Percentiles rank a stretch among this genome's conserved stretches.
Evolutionary conservation across 2,797 vertebrate species (phyloP).

Genomic region (Eurystomus glaucurus): DNA sequence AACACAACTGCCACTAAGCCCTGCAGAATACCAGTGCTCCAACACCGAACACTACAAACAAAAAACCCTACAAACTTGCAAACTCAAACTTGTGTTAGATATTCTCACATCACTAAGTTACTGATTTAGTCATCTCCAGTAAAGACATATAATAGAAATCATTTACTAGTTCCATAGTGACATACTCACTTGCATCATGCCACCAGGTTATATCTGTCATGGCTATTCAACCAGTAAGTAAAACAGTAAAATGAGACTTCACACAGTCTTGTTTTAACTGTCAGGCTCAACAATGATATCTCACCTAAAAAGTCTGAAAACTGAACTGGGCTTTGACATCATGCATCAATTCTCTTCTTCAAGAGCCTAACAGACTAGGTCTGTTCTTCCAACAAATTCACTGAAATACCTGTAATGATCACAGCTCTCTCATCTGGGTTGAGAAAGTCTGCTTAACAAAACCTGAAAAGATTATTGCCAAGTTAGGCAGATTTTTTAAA

Average conservation of each 20-base stretch:
- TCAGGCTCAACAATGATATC: not conserved
- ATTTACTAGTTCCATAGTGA: not conserved
- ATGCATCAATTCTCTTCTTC: not conserved
- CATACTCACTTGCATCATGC: not conserved
- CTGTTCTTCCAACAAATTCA: slow-evolving; percentile 37
- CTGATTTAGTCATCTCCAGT: not conserved
- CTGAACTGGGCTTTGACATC: slow-evolving; percentile 25
- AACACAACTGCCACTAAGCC: not conserved
- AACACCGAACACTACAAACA: not conserved
- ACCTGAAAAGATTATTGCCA: slow-evolving; percentile 40
- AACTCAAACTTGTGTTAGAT: not conserved
- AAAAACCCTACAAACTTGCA: not conserved
- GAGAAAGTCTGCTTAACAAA: slow-evolving; percentile 32
- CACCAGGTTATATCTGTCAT: accelerated
- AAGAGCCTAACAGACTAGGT: not conserved
- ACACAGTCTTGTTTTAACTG: slow-evolving; percentile 8
- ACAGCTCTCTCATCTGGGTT: not conserved
- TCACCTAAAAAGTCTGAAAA: slow-evolving; percentile 40
- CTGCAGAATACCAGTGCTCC: not conserved
- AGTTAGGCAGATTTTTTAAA: slow-evolving; percentile 55
- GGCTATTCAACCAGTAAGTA: not conserved
- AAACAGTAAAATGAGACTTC: not conserved
- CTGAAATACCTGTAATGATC: slow-evolving; percentile 27
- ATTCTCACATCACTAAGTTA: not conserved
- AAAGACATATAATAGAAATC: not conserved